Base-by-base conservation (phyloP, 2,888 invertebrate genomes). In the Athetis lepigone region DNA sequence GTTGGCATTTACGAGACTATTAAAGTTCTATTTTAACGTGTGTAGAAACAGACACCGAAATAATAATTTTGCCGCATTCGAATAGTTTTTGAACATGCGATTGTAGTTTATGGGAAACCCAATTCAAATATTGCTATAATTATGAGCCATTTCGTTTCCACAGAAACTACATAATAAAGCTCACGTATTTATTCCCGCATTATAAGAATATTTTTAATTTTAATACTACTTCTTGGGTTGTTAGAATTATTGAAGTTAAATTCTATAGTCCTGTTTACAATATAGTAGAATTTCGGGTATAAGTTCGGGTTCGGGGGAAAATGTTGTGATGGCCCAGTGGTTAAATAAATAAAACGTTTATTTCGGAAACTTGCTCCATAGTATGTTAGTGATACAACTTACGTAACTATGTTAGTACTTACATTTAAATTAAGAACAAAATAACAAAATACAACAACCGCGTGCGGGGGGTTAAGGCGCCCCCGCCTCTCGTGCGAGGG, bases 61-160 rank as follows among this genome's bases (percentile, higher is more conserved):
- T 84, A 87, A 88, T 86, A 83, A 87, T 89, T 85, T 83, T 84
- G 77, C 88, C 86, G 88, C 88, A 89, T 85, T 88, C 78, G 85
- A 92, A 92, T 90, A 86, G 90, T 87, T 87, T 75, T 80, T 78
- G 66, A 87, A 88, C 92, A 92, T 92, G 92, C 92, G 89, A 92
- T 86, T 88, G 85, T 82, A 80, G 85, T 88, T 91, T 91, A 90
- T 88, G 88, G 87, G 87, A 88, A 91, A 90, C 84, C 86, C 87
- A 90, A 89, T 90, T 91, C 90, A 88, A 91, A 91, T 90, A 92
- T 89, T 88, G 88, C 91, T 90, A 88, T 92, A 91, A 92, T 92
- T 92, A 92, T 85, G 88, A 86, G 89, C 88, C 88, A 88, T 92
- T 92, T 87, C 86, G 85, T 90, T 91, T 86, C 89, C 84, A 90